These are phyloP conservation scores for Chamaea fasciata DNA, from an alignment of 2,113 vertebrate genomes.

Conservation along the genomic window DNA sequence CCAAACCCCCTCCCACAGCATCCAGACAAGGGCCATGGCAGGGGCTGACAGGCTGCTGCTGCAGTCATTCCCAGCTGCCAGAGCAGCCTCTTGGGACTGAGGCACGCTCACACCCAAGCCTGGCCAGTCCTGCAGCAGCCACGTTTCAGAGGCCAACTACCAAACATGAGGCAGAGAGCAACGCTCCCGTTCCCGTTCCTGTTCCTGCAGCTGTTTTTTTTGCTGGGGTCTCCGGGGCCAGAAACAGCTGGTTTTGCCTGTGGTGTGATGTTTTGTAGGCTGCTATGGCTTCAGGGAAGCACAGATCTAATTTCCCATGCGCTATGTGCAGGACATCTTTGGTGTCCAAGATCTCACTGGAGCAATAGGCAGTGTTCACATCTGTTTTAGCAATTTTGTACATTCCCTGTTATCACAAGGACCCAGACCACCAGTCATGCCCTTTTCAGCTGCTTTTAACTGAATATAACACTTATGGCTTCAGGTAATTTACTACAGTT, in stretches of 20 bases:
- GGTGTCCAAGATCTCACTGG: not conserved
- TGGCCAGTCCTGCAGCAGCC: not conserved
- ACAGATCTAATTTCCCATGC: not conserved
- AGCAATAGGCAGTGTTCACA: not conserved
- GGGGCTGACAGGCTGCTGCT: not conserved
- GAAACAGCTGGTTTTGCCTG: not conserved
- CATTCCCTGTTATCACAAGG: not conserved
- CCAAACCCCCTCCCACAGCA: not conserved
- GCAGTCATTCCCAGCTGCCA: not conserved
- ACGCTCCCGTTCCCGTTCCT: accelerated
- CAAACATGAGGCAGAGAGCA: not conserved
- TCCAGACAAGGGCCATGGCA: accelerated
- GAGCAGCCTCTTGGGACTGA: accelerated
- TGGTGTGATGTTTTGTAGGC: not conserved
- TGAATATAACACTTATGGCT: not conserved
- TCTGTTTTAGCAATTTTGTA: not conserved
- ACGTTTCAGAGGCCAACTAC: not conserved
- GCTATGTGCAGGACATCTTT: not conserved
- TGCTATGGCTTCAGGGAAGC: not conserved
- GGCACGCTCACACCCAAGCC: not conserved
- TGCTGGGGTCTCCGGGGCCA: not conserved
- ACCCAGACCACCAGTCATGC: not conserved
- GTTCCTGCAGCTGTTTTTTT: not conserved
- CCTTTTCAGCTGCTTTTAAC: not conserved
- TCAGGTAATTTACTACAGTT: not conserved